phyloP scores from a whole-genome alignment of 1,140 invertebrate genomes.

The Yoshiicerus persimilis region DNA sequence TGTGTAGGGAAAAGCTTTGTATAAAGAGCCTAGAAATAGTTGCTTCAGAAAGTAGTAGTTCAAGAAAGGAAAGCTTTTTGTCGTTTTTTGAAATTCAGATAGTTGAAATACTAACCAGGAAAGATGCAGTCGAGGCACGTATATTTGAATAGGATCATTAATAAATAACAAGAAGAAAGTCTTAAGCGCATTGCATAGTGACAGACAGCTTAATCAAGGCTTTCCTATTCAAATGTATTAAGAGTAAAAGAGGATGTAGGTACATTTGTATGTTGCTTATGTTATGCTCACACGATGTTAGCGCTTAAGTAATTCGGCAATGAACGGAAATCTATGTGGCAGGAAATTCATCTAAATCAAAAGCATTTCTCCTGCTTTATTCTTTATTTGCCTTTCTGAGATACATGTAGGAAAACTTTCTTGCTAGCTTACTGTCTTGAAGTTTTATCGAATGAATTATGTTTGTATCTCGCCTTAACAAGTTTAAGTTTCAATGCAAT shows the following conservation, averaged over 20 bases:
- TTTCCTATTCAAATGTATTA: background rate
- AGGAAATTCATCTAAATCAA: background rate
- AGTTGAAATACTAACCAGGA: background rate
- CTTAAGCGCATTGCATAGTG: background rate
- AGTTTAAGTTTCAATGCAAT: background rate
- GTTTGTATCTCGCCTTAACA: background rate
- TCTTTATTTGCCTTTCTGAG: background rate
- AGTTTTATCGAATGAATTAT: background rate
- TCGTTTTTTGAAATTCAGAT: background rate
- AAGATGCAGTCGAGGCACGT: background rate
- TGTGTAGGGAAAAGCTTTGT: too few species aligned
- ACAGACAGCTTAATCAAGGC: background rate
- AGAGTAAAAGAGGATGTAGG: background rate
- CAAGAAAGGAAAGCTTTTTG: background rate
- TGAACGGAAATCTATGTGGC: background rate
- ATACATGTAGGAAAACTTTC: background rate
- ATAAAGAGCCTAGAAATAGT: too few species aligned
- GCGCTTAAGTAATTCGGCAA: background rate
- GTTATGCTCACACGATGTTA: background rate
- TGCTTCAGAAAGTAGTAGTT: too few species aligned
- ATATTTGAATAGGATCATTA: background rate
- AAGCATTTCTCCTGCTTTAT: background rate
- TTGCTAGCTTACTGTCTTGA: background rate
- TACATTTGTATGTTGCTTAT: background rate
- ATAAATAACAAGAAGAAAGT: background rate